phyloP scores from a whole-genome alignment of 2,888 invertebrate species.

The Sturmia bella region DNA sequence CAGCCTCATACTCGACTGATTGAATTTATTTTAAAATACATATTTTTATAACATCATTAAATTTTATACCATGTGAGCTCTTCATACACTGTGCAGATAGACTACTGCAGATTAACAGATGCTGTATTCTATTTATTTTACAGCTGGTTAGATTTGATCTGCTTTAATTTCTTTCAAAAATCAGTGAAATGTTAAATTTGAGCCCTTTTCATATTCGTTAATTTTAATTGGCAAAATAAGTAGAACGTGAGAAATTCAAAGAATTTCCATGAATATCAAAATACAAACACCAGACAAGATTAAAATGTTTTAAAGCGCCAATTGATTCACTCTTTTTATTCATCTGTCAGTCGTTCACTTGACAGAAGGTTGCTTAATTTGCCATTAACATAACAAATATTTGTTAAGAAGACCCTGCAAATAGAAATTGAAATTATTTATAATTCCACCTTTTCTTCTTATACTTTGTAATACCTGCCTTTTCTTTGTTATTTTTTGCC shows the following conservation, averaged over 20 bases:
- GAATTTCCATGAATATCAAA: too few relatives aligned
- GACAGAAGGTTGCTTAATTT: slow-evolving; percentile 13
- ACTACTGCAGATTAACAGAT: too few relatives aligned
- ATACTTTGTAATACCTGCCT: slow-evolving; percentile 3
- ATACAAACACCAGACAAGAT: background rate
- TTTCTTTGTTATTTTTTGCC: background rate
- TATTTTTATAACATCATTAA: too few relatives aligned
- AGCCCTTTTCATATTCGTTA: background rate
- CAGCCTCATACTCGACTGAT: too few relatives aligned
- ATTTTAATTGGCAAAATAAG: background rate
- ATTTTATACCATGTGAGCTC: too few relatives aligned
- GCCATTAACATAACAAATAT: background rate
- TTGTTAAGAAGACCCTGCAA: background rate
- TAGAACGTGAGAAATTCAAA: background rate
- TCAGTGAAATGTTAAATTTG: background rate
- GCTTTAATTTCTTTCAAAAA: background rate
- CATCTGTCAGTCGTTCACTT: background rate
- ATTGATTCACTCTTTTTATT: background rate
- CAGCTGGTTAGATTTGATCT: slow-evolving; percentile 23
- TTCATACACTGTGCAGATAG: too few relatives aligned
- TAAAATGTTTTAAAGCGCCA: background rate
- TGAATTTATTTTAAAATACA: too few relatives aligned
- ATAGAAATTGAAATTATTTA: background rate
- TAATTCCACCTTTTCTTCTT: slow-evolving; percentile 5
- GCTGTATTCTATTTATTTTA: too few relatives aligned